These are phyloP conservation scores for Magallana ariakensis DNA, from an alignment of 1,140 invertebrate species.

Conservation along the genomic window DNA sequence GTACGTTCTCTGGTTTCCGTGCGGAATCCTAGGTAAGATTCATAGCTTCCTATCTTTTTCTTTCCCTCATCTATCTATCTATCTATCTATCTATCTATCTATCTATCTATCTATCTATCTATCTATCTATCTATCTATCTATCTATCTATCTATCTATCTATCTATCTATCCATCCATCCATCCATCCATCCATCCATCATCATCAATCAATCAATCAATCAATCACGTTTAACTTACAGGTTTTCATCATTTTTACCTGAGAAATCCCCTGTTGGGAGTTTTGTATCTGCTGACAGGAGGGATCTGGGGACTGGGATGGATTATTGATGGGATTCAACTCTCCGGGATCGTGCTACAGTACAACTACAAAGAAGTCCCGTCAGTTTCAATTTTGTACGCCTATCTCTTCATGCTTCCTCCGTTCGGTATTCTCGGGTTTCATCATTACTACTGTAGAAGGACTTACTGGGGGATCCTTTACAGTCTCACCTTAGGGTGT, in stretches of 20 bases:
- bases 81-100: too few relatives aligned
- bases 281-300: conserved; percentile 69
- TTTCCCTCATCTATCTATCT: too few relatives aligned
- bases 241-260: conserved; percentile 72
- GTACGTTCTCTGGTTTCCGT: conserved; percentile 66
- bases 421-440: conserved; percentile 61
- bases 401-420: conserved; percentile 55
- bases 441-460: conserved; percentile 69
- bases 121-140: too few relatives aligned
- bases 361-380: conserved; percentile 53
- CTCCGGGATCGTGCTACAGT: conserved; percentile 63
- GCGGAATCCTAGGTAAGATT: conserved; percentile 65
- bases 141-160: too few relatives aligned
- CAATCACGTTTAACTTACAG: conserved; percentile 42
- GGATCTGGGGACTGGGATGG: conserved; percentile 70
- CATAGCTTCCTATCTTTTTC: background rate
- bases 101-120: too few relatives aligned
- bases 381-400: conserved; percentile 41
- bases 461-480: conserved; percentile 63
- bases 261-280: conserved; percentile 61
- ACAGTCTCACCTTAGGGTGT: conserved; percentile 66
- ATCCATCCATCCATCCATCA: background rate
- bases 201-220: background rate
- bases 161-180: too few relatives aligned
- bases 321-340: conserved; percentile 68